Percentiles rank a stretch among this genome's conserved stretches.
Conservation (phyloP, 2,797 vertebrate species). For the Typhlichthys eigenmanni region DNA sequence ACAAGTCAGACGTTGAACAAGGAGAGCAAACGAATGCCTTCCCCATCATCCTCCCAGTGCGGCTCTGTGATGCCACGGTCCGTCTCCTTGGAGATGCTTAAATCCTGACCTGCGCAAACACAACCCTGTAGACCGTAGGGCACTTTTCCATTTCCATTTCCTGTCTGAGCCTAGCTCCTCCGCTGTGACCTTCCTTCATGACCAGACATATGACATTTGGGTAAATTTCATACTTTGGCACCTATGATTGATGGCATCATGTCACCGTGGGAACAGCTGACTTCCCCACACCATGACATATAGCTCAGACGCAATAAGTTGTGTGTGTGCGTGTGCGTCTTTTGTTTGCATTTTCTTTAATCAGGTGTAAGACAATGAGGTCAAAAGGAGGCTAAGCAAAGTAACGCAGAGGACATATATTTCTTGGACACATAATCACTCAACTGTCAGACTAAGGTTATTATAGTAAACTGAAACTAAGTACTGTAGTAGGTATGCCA, state of each 20-base stretch:
- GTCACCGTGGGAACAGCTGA: conserved; percentile 19
- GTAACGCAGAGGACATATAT: too few species aligned
- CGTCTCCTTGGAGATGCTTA: conserved; percentile 39
- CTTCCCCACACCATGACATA: conserved; percentile 15
- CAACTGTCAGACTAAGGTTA: too few species aligned
- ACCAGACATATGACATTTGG: conserved; percentile 9
- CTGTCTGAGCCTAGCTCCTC: conserved; percentile 16
- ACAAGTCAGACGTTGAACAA: conserved; percentile 56
- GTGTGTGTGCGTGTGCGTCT: neutral
- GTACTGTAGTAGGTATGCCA: too few species aligned
- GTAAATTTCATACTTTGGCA: conserved; percentile 22
- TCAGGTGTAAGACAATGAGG: too few species aligned
- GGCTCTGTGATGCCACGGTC: conserved; percentile 35
- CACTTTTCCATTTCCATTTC: conserved; percentile 24
- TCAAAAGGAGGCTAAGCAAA: too few species aligned
- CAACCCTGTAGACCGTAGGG: conserved; percentile 2
- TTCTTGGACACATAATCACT: too few species aligned
- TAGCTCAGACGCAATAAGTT: conserved; percentile 10
- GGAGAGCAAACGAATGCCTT: conserved; percentile 59
- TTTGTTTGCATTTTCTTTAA: neutral
- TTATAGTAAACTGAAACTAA: too few species aligned
- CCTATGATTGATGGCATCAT: conserved; percentile 35
- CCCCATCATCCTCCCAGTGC: conserved; percentile 49
- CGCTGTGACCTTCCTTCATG: conserved; percentile 23
- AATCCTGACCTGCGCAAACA: conserved; percentile 18